Evolutionary conservation across 2,797 vertebrate species (phyloP), one percentile per base, ranked within the genome.

Genomic region (Spinibarbus caldwelli): DNA sequence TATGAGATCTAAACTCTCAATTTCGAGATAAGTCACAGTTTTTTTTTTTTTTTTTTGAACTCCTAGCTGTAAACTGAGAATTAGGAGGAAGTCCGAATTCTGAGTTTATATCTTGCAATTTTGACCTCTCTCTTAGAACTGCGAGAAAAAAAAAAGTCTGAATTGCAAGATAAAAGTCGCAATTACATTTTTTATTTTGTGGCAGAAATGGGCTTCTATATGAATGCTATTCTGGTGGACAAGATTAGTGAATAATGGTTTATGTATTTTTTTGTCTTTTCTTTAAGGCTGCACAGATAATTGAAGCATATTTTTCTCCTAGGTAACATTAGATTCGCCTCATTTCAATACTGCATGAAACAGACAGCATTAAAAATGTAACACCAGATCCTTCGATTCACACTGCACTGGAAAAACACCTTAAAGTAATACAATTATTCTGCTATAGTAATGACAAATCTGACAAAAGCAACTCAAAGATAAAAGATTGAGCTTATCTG

Each of bases 381-480:
- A 23, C 36, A 45, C 36, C 54, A 23, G 26, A 72, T 9, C 41
- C 36, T 23, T 73, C 26, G 8, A 21, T 21, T 59, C 54, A 26
- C 54, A 41, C 21, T 29, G 4, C 36, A 31, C 6, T 57, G n/a
- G 52, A 31, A 82, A 71, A 80, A 52, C 47, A 26, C 64, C 52
- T 77, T 77, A 41, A 77, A 77, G 52, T 26, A 59, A 78, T 41
- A 78, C n/a, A 64, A 75, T 36, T 75, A 73, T n/a, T 36, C 19
- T 45, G 5, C 71, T 45, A 15, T 11, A 83, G 23, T 34, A 36
- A 17, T 12, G 54, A 73, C 52, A 62, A 12, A 62, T 41, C 4
- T 47, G 15, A 76, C 31, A 83, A 75, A 47, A 64, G 41, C 71
- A 49, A 49, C 54, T 36, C 6, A 19, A 64, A 75, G 68, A 83